A percentile compares a stretch with the other conserved stretches of the same genome.
Evolutionary conservation across 1,140 invertebrate species (phyloP).

Genomic region (Whitmania pigra): DNA sequence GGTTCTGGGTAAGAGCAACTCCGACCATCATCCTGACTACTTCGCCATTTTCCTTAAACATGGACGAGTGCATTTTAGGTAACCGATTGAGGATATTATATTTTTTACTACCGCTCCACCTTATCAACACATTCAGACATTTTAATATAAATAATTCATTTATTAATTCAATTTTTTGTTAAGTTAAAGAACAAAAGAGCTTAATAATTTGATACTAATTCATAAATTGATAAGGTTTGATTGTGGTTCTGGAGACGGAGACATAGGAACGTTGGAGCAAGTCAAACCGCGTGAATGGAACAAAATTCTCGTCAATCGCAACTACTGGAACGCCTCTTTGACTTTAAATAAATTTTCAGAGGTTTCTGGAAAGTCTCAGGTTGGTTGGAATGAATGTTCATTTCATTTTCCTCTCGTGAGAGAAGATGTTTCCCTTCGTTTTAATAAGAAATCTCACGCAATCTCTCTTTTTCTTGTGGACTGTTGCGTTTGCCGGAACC

Average conservation of each 20-base stretch:
- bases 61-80: not conserved
- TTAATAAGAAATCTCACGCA: too few relatives aligned
- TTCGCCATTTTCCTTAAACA: not conserved
- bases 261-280: slow-evolving; percentile 66
- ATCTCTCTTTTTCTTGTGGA: too few relatives aligned
- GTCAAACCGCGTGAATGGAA: slow-evolving; percentile 84
- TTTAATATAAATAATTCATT: not conserved
- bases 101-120: not conserved
- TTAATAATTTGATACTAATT: not conserved
- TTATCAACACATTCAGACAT: not conserved
- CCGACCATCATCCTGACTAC: not conserved
- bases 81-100: not conserved
- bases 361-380: slow-evolving; percentile 71
- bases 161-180: not conserved
- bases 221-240: slow-evolving; percentile 58
- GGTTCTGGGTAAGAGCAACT: not conserved
- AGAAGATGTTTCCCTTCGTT: too few relatives aligned
- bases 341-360: slow-evolving; percentile 73
- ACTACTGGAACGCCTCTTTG: slow-evolving; percentile 82
- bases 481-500: too few relatives aligned
- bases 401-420: not conserved
- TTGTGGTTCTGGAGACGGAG: slow-evolving; percentile 79
- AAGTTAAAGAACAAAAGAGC: too few relatives aligned
- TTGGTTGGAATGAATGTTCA: slow-evolving; percentile 37
- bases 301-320: slow-evolving; percentile 68